Conservation (phyloP, 2,113 vertebrate genomes). For the Neomonachus schauinslandi region DNA sequence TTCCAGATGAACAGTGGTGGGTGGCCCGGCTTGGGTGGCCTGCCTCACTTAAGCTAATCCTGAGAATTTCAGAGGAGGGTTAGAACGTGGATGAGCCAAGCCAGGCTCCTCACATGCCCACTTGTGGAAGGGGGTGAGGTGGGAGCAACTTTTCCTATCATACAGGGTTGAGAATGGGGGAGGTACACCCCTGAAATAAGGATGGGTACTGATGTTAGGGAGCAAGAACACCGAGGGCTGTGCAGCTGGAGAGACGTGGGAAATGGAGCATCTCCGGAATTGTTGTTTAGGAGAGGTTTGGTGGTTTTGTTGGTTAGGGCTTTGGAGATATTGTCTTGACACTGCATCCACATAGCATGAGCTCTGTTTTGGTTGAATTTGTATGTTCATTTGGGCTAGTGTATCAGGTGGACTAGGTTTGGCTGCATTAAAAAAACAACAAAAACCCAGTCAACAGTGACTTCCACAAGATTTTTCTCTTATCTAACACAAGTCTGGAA, state of each 20-base stretch:
- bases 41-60: neutral
- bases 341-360: neutral
- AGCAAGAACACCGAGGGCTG: neutral
- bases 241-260: neutral
- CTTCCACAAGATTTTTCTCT: neutral
- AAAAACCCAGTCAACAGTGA: neutral
- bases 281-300: neutral
- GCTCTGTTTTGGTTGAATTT: neutral
- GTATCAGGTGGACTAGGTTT: neutral
- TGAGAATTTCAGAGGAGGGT: neutral
- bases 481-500: no score
- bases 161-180: neutral
- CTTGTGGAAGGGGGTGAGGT: neutral
- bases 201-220: neutral
- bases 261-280: accelerated
- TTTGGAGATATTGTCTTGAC: neutral
- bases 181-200: neutral
- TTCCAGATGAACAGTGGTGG: neutral
- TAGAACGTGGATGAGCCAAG: neutral
- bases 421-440: neutral
- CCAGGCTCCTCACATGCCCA: neutral
- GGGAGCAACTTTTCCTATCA: neutral
- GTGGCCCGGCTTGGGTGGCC: neutral
- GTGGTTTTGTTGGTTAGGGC: neutral
- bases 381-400: neutral